Base-by-base conservation (phyloP, 2,888 invertebrate species). In the Epistrophella euchroma region DNA sequence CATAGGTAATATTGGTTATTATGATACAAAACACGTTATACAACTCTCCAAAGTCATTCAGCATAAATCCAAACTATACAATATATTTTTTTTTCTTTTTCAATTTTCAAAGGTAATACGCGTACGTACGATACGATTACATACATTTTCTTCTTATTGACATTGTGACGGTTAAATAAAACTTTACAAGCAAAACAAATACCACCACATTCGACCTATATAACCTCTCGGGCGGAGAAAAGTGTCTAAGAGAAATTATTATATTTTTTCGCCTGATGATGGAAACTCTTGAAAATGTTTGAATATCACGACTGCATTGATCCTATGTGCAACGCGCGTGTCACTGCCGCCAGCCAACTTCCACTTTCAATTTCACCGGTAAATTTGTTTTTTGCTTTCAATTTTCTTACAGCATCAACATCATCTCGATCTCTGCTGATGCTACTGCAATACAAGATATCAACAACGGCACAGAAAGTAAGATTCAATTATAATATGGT, bases 341-440 rank as follows among this genome's bases (percentile, higher is more conserved):
- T 37, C 45, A n/a, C 40, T 6, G 15, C 66, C 19, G 35, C 28
- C 10, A 52, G 28, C 35, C 15, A 71, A 62, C 76, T 76, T 72
- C 66, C 66, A 66, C 72, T 82, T 73, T 82, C 82, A 50, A 10
- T 82, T 78, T 77, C 72, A 66, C 77, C 52, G 52, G 58, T 43
- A 66, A 66, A 60, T 64, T 71, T 19, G 32, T 43, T 71, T 50
- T 84, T 74, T 74, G 45, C 32, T 70, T 75, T 58, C 71, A 15
- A 79, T 74, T 74, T 70, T 79, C 79, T 83, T 79, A 83, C 62
- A 62, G 55, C 83, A 79, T 74, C 60, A 62, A 47, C 55, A 71
- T 35, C 47, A 28, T 5, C 28, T 7, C 5, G 7, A 32, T 32
- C 47, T 19, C 40, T 64, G 37, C 77, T 19, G 47, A 17, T 45